phyloP scores from a whole-genome alignment of 2,888 invertebrate species.

The Ceramica pisi region DNA sequence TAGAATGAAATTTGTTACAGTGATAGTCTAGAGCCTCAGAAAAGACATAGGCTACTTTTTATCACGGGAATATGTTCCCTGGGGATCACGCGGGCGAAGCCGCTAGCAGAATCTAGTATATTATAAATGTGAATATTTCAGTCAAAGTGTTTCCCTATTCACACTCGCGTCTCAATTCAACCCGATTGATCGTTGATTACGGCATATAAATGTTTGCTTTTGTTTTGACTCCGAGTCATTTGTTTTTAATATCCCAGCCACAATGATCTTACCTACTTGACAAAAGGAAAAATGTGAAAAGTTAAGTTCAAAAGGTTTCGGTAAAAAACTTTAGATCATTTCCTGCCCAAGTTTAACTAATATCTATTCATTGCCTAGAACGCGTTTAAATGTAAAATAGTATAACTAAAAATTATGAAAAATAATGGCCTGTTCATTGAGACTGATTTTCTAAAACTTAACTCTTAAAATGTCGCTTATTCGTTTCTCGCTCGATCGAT shows the following conservation, averaged over 20 bases:
- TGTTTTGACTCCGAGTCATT: constrained; percentile 1
- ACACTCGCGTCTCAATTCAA: no score
- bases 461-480: constrained; percentile 79
- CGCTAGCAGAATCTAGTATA: no score
- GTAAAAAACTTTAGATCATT: constrained; percentile 25
- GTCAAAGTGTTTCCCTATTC: no score
- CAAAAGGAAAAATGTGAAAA: constrained; percentile 2
- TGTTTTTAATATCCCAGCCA: background rate
- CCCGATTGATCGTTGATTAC: no score
- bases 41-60: no score
- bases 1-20: no score
- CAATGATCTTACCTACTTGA: background rate
- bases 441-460: constrained; percentile 90
- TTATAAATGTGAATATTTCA: no score
- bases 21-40: no score
- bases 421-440: constrained; percentile 89
- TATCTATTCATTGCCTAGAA: constrained; percentile 68
- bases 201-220: background rate
- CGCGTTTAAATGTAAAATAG: constrained; percentile 75
- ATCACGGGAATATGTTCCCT: no score
- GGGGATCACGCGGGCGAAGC: no score
- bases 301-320: constrained; percentile 44
- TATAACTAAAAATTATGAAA: constrained; percentile 80
- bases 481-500: constrained; percentile 72
- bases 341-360: constrained; percentile 47